These are phyloP conservation scores for Anguilla marmorata DNA, from an alignment of 2,797 vertebrate genomes.

Conservation along the genomic window DNA sequence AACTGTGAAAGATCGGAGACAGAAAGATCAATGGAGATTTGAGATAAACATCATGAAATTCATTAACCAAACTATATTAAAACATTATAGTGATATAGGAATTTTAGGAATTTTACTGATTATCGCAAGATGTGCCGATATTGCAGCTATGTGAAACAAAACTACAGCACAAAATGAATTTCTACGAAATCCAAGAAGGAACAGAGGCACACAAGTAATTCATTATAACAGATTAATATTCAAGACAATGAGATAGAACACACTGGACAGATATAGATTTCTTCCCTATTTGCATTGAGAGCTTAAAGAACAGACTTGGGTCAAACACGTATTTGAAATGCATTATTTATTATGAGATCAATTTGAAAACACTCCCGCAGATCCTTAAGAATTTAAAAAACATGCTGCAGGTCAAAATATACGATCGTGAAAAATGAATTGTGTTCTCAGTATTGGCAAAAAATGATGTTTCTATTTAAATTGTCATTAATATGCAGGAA, in stretches of 20 bases:
- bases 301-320: not conserved
- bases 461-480: not conserved
- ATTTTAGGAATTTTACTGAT: not conserved
- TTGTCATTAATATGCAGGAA: not conserved
- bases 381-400: not conserved
- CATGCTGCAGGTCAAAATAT: not conserved
- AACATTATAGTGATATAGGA: not conserved
- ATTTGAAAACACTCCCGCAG: not conserved
- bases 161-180: not conserved
- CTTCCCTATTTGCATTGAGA: not conserved
- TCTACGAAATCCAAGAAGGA: not conserved
- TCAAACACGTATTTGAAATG: not conserved
- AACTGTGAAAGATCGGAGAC: not conserved
- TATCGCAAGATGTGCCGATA: not conserved
- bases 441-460: not conserved
- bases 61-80: not conserved
- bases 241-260: not conserved
- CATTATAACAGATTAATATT: not conserved
- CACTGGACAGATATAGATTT: not conserved
- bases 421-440: not conserved
- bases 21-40: not conserved
- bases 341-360: not conserved
- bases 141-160: not conserved
- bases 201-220: not conserved
- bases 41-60: not conserved